phyloP scores from a whole-genome alignment of 1,140 invertebrate species.

The Rhyzopertha dominica region DNA sequence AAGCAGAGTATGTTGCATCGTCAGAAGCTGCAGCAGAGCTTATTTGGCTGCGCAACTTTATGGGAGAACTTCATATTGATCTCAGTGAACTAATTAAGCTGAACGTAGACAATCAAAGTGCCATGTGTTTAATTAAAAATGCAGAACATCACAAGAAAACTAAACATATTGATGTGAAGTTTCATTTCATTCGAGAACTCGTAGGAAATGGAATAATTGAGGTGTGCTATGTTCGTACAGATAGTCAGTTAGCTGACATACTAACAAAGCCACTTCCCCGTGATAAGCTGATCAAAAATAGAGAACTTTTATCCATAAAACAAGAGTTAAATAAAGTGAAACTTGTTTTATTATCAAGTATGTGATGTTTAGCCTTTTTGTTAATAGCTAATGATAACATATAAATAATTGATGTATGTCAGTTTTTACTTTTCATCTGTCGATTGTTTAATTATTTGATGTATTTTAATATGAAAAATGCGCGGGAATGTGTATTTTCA shows the following conservation, averaged over 20 bases:
- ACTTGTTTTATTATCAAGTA: too few relatives aligned
- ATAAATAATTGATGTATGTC: too few relatives aligned
- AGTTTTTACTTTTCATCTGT: too few relatives aligned
- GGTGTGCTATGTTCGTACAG: conserved; percentile 8
- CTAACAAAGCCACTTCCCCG: conserved; percentile 10
- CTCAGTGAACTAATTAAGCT: background rate
- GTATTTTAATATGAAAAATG: too few relatives aligned
- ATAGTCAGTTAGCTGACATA: conserved; percentile 12
- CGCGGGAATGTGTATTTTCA: too few relatives aligned
- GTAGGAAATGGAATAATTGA: conserved; percentile 12
- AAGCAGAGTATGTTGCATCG: conserved; percentile 43
- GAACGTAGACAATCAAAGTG: conserved; percentile 26
- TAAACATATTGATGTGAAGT: conserved; percentile 39
- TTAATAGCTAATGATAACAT: too few relatives aligned
- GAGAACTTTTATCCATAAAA: too few relatives aligned
- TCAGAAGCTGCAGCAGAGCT: conserved; percentile 36
- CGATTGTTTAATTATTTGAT: too few relatives aligned
- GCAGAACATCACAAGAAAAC: conserved; percentile 30
- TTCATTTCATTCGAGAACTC: conserved; percentile 35
- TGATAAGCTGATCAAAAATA: too few relatives aligned
- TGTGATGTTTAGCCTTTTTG: too few relatives aligned
- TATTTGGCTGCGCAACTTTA: conserved; percentile 34
- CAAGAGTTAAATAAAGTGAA: too few relatives aligned
- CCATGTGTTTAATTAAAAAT: conserved; percentile 36
- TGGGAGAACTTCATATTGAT: conserved; percentile 25